A percentile compares a stretch with the other conserved stretches of the same genome.
Conservation (phyloP, 2,888 invertebrate species). For the Tineola bisselliella region DNA sequence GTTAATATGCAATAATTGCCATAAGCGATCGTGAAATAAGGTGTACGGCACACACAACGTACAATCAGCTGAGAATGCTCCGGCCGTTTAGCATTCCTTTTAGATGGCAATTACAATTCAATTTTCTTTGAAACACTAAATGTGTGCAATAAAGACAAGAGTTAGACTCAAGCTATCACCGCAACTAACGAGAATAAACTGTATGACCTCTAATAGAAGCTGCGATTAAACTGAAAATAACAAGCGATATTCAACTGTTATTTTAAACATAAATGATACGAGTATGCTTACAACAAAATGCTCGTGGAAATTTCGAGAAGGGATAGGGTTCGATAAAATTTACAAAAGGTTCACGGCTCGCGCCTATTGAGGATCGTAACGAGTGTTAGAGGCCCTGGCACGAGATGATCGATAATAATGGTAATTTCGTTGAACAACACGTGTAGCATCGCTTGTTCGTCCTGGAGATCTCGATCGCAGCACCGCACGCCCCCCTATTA, state of each 20-base stretch:
- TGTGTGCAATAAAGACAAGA: slow-evolving; percentile 27
- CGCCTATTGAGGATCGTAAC: slow-evolving; percentile 62
- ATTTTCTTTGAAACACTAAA: slow-evolving; percentile 45
- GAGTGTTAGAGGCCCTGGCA: slow-evolving; percentile 34
- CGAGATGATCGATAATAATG: slow-evolving; percentile 68
- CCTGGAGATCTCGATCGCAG: slow-evolving; percentile 44
- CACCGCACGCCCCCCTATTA: slow-evolving; percentile 44
- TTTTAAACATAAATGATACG: background rate
- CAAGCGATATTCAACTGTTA: background rate
- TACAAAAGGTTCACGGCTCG: slow-evolving; percentile 30
- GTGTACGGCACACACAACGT: slow-evolving; percentile 28
- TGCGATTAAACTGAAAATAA: slow-evolving; percentile 29
- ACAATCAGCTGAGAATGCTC: slow-evolving; percentile 37
- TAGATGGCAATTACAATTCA: slow-evolving; percentile 53
- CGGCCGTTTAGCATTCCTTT: slow-evolving; percentile 43
- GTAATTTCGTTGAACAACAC: slow-evolving; percentile 59
- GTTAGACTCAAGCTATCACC: background rate
- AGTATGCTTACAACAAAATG: background rate
- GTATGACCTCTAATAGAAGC: background rate
- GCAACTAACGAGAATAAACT: slow-evolving; percentile 2
- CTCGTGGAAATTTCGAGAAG: background rate
- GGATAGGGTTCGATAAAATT: slow-evolving; percentile 41
- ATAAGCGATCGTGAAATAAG: slow-evolving; percentile 26
- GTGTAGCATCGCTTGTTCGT: slow-evolving; percentile 54
- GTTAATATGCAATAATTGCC: slow-evolving; percentile 55